These are phyloP conservation scores for Entelurus aequoreus DNA, from an alignment of 2,113 vertebrate genomes.

Conservation along the genomic window DNA sequence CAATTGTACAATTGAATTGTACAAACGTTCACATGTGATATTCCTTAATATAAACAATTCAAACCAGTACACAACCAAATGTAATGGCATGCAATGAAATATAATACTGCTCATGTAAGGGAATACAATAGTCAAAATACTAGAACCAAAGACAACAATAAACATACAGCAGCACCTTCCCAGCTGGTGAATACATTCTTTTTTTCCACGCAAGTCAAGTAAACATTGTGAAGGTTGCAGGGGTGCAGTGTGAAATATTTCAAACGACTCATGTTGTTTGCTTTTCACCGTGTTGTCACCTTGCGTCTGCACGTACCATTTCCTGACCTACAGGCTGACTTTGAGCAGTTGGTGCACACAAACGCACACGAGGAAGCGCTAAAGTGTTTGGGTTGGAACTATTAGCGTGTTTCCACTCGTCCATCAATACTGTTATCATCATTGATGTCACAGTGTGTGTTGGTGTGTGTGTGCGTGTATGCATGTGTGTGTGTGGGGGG, in stretches of 20 bases:
- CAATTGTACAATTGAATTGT: too few species aligned
- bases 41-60: too few species aligned
- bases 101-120: too few species aligned
- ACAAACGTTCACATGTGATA: too few species aligned
- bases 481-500: conserved; percentile 3
- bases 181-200: too few species aligned
- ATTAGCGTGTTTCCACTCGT: conserved; percentile 21
- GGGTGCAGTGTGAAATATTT: not conserved
- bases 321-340: conserved; percentile 11
- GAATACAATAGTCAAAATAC: too few species aligned
- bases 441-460: not conserved
- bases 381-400: conserved; percentile 19
- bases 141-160: too few species aligned
- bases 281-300: not conserved
- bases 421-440: conserved; percentile 45
- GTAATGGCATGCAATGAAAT: too few species aligned
- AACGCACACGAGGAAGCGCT: not conserved
- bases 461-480: conserved; percentile 2
- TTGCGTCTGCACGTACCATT: not conserved
- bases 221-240: too few species aligned
- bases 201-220: too few species aligned
- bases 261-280: conserved; percentile 1
- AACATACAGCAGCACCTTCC: too few species aligned
- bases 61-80: too few species aligned
- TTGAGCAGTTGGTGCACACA: conserved; percentile 12